Conservation (phyloP, 2,113 vertebrate species). For the Crotalus helleri region DNA sequence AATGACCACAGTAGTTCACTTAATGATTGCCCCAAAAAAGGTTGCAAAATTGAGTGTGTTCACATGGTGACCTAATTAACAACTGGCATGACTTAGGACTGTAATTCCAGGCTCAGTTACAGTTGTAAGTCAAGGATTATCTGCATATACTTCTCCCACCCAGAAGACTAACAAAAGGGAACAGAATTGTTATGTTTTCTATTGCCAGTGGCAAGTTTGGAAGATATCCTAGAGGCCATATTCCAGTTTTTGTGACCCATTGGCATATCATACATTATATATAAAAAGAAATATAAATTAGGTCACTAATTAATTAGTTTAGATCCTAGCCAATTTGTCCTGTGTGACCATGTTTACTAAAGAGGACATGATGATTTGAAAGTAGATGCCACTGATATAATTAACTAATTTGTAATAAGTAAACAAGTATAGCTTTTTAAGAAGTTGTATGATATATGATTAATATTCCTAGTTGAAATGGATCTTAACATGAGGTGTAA, state of each 20-base stretch:
- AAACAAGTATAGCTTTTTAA: neutral
- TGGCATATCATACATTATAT: neutral
- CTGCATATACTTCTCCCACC: neutral
- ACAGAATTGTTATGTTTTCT: neutral
- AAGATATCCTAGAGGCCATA: neutral
- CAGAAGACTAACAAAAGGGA: neutral
- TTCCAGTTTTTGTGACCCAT: neutral
- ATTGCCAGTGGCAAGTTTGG: neutral
- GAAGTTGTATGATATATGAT: neutral
- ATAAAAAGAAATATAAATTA: neutral
- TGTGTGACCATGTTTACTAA: neutral
- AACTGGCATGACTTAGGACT: neutral
- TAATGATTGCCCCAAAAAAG: neutral
- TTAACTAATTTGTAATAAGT: neutral
- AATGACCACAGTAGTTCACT: too few relatives aligned
- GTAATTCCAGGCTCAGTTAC: neutral
- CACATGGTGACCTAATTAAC: neutral
- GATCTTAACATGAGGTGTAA: accelerated
- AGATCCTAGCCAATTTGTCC: neutral
- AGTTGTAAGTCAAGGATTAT: neutral
- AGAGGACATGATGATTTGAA: neutral
- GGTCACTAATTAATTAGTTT: neutral
- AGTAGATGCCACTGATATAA: neutral
- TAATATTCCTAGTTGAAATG: accelerated
- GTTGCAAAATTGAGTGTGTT: neutral